Percentiles rank a stretch among this genome's conserved stretches.
Conservation (phyloP, 2,888 invertebrate species). For the Drosophila phalerata region DNA sequence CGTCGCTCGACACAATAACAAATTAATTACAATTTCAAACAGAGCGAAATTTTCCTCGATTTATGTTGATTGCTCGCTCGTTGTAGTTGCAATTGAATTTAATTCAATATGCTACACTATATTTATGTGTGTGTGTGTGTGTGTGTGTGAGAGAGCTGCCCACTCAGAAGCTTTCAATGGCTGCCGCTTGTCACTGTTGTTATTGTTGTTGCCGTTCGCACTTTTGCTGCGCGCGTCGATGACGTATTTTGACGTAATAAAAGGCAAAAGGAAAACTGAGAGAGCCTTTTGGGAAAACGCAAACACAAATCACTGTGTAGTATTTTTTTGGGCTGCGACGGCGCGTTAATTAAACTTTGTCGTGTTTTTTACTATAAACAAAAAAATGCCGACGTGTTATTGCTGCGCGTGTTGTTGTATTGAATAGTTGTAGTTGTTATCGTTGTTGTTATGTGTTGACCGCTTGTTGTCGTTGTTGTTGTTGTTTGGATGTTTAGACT, state of each 20-base stretch:
- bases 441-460: slow-evolving; percentile 35
- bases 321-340: slow-evolving; percentile 17
- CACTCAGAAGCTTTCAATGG: slow-evolving; percentile 63
- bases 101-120: slow-evolving; percentile 58
- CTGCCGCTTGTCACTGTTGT: slow-evolving; percentile 35
- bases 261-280: slow-evolving; percentile 40
- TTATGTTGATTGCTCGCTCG: slow-evolving; percentile 61
- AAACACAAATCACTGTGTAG: slow-evolving; percentile 17
- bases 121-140: slow-evolving; percentile 12
- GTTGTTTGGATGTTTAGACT: slow-evolving; percentile 33
- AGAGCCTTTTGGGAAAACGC: slow-evolving; percentile 45
- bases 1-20: slow-evolving; percentile 65
- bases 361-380: slow-evolving; percentile 55
- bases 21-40: slow-evolving; percentile 70
- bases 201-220: slow-evolving; percentile 30
- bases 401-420: slow-evolving; percentile 15
- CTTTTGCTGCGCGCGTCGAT: slow-evolving; percentile 75
- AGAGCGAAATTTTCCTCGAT: slow-evolving; percentile 66
- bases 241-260: slow-evolving; percentile 69
- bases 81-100: slow-evolving; percentile 65
- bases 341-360: slow-evolving; percentile 49
- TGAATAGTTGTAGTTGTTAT: slow-evolving; percentile 32
- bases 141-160: slow-evolving; percentile 36
- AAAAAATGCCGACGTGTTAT: slow-evolving; percentile 57
- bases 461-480: slow-evolving; percentile 29